These are phyloP conservation scores for Myotis lucifugus DNA, from an alignment of 2,113 vertebrate genomes.

Conservation along the genomic window DNA sequence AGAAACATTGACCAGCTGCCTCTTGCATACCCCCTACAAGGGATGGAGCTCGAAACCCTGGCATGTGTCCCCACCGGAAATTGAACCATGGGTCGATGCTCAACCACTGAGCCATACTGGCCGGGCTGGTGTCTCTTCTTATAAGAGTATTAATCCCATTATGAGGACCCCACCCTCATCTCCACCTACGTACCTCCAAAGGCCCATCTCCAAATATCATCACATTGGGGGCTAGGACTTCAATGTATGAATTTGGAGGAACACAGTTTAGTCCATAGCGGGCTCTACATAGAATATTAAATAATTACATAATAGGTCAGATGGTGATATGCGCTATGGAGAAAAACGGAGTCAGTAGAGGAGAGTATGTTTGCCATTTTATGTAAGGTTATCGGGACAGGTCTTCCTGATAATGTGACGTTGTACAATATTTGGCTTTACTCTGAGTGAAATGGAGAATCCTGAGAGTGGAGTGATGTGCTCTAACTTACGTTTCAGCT, in stretches of 20 bases:
- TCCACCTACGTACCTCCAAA: not conserved
- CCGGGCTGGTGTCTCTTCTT: not conserved
- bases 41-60: no score
- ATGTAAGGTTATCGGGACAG: not conserved
- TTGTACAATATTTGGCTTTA: not conserved
- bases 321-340: not conserved
- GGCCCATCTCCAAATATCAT: not conserved
- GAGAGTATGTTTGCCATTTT: not conserved
- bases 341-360: not conserved
- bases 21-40: no score
- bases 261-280: not conserved
- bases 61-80: no score
- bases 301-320: not conserved
- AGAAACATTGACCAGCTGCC: no score
- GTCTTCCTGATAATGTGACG: not conserved
- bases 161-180: not conserved
- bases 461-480: not conserved
- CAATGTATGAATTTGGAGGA: not conserved
- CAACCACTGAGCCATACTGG: no score
- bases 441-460: not conserved
- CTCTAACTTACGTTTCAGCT: not conserved
- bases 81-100: no score
- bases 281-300: not conserved
- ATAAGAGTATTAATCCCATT: not conserved
- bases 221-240: not conserved